Evolutionary conservation across 2,888 invertebrate genomes (phyloP).

Genomic region (Platynereis dumerilii): DNA sequence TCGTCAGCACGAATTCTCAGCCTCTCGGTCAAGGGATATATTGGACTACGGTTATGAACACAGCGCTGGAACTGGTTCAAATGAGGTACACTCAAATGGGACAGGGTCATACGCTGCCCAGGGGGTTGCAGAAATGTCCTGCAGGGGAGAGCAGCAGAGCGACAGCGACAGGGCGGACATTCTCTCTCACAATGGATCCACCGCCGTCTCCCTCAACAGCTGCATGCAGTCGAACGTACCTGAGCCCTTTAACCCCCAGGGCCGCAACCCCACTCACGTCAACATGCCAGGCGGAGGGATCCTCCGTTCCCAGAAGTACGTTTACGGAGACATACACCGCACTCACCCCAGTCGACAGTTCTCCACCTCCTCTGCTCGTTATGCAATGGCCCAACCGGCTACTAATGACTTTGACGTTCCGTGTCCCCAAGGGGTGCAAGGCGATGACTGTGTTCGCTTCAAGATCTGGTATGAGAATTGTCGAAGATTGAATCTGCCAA

Average conservation of each 20-base stretch:
- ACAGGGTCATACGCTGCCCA: neutral
- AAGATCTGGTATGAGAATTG: slow-evolving; percentile 56
- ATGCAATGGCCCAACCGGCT: neutral
- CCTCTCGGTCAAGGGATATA: neutral
- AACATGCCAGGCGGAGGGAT: slow-evolving; percentile 80
- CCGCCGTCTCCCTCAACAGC: slow-evolving; percentile 70
- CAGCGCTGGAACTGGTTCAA: neutral
- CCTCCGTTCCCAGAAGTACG: slow-evolving; percentile 74
- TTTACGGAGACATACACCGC: slow-evolving; percentile 17
- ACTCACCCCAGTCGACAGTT: slow-evolving; percentile 16
- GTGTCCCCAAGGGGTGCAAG: slow-evolving; percentile 54
- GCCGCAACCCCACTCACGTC: slow-evolving; percentile 67
- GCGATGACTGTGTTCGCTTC: slow-evolving; percentile 50
- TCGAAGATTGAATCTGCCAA: slow-evolving; percentile 44
- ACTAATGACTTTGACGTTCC: slow-evolving; percentile 1
- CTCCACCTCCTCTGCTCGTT: slow-evolving; percentile 1
- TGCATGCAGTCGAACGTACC: slow-evolving; percentile 81
- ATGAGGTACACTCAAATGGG: neutral
- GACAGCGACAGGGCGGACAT: neutral
- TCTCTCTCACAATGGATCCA: slow-evolving; percentile 7
- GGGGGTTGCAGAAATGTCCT: neutral
- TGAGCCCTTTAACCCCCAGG: slow-evolving; percentile 65
- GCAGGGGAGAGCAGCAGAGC: neutral
- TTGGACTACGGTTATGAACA: slow-evolving; percentile 1
- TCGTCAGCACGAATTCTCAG: slow-evolving; percentile 15